These are phyloP conservation scores for Cyclina sinensis DNA, from an alignment of 1,140 invertebrate species.

Conservation along the genomic window DNA sequence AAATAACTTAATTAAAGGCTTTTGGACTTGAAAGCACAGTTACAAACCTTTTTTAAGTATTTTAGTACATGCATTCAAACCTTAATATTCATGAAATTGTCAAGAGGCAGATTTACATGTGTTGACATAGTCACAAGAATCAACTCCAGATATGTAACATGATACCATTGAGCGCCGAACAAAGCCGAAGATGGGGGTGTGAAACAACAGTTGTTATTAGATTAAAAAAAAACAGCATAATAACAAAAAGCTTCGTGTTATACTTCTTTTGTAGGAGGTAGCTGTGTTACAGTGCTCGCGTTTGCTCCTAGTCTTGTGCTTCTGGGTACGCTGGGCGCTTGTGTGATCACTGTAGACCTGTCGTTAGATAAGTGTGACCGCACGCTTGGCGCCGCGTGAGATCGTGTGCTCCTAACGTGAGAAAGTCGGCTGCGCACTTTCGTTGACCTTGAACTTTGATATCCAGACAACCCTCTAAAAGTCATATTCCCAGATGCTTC, in stretches of 20 bases:
- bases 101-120: no score
- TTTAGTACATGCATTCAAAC: no score
- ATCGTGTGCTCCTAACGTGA: constrained; percentile 29
- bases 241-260: not conserved
- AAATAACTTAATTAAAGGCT: no score
- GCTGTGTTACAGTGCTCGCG: constrained; percentile 7
- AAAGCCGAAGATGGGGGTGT: no score
- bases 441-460: constrained; percentile 14
- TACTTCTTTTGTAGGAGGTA: constrained; percentile 20
- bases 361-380: not conserved
- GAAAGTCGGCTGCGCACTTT: constrained; percentile 43
- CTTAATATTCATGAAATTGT: no score
- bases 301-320: constrained; percentile 34
- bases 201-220: no score
- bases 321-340: not conserved
- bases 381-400: not conserved
- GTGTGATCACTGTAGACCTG: not conserved
- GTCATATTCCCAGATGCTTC: not conserved
- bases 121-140: no score
- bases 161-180: no score
- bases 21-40: no score
- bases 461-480: constrained; percentile 48
- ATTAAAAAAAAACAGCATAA: no score
- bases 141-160: no score
- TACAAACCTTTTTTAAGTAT: no score